Evolutionary conservation across 1,140 invertebrate species (phyloP).

Genomic region (Trypoxylus dichotomus): DNA sequence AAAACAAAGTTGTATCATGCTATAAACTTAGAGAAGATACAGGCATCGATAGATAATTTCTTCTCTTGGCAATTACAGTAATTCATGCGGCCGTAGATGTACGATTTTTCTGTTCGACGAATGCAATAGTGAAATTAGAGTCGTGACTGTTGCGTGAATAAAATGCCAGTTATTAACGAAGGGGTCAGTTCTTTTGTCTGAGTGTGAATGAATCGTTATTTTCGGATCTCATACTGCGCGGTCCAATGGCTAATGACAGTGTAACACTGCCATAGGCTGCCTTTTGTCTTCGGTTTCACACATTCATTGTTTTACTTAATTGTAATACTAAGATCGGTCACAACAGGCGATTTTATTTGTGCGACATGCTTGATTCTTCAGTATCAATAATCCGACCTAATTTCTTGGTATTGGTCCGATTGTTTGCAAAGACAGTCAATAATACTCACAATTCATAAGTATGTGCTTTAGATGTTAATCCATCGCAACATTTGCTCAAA

Average conservation of each 20-base stretch:
- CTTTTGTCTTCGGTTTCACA: background rate
- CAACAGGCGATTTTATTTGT: background rate
- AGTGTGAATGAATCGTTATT: conserved; percentile 19
- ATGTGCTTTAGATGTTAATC: background rate
- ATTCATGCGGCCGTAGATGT: background rate
- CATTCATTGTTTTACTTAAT: background rate
- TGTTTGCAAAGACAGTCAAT: background rate
- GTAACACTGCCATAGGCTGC: background rate
- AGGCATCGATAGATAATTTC: background rate
- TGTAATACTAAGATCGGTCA: background rate
- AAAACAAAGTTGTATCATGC: background rate
- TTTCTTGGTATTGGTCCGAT: no score
- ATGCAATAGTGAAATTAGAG: conserved; percentile 15
- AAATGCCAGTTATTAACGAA: conserved; percentile 17
- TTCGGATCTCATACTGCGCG: background rate
- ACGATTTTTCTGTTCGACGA: background rate
- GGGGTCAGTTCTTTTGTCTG: conserved; percentile 9
- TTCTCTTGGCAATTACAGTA: background rate
- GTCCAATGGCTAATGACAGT: background rate
- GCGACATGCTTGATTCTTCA: no score
- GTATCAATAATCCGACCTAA: no score
- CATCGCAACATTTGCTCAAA: no score
- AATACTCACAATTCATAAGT: no score
- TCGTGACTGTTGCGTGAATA: conserved; percentile 22
- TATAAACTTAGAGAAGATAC: background rate